Evolutionary conservation across 2,797 vertebrate species (phyloP).

Genomic region (Rachycentron canadum): DNA sequence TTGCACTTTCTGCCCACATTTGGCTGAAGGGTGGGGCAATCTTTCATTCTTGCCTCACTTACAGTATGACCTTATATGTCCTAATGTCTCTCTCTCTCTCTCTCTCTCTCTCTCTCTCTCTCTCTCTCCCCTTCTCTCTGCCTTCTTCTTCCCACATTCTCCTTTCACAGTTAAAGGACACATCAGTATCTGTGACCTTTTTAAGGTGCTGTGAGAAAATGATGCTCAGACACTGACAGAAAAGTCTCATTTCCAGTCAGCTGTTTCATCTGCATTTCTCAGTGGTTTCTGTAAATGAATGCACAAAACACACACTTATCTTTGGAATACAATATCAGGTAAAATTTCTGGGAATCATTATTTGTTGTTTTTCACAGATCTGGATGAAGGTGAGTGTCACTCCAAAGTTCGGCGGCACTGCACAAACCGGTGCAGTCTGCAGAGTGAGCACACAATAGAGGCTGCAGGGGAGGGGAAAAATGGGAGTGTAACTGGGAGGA

Average conservation of each 20-base stretch:
- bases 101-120: not conserved
- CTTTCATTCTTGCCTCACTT: constrained; percentile 30
- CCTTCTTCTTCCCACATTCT: not conserved
- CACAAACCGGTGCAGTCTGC: constrained; percentile 57
- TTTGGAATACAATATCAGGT: not conserved
- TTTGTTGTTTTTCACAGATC: not conserved
- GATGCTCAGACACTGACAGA: not conserved
- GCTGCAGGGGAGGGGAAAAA: constrained; percentile 29
- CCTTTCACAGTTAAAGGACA: not conserved
- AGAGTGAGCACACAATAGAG: constrained; percentile 65
- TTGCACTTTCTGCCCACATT: constrained; percentile 58
- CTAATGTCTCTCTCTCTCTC: not conserved
- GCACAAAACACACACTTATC: not conserved
- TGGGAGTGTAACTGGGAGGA: constrained; percentile 17
- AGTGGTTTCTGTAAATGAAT: not conserved
- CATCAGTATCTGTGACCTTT: not conserved
- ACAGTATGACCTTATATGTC: constrained; percentile 30
- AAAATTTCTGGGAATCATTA: not conserved
- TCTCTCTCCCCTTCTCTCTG: not conserved
- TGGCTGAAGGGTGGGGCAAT: constrained; percentile 48
- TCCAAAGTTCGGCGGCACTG: constrained; percentile 44
- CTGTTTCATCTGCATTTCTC: not conserved
- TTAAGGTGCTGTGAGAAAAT: not conserved
- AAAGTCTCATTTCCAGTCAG: not conserved
- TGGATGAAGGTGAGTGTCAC: not conserved